Percentiles rank a stretch among this genome's conserved stretches.
These are phyloP conservation scores for Drosophila orena DNA, from an alignment of 1,140 invertebrate genomes.

Conservation along the genomic window DNA sequence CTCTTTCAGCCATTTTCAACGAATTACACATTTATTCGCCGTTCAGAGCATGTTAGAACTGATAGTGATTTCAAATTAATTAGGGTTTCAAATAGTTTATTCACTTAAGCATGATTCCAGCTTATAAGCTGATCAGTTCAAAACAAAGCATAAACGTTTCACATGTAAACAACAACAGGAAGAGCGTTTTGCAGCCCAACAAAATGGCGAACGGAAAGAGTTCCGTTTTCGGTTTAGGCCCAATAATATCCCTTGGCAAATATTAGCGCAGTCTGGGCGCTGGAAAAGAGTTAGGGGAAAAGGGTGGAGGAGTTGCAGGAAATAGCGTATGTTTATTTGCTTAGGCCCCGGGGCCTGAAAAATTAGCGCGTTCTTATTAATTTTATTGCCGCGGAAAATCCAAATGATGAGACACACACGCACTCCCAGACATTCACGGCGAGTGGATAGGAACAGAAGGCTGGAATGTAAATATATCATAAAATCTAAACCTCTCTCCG, in stretches of 20 bases:
- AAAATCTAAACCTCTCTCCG: conserved; percentile 53
- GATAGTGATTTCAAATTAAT: conserved; percentile 26
- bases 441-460: conserved; percentile 41
- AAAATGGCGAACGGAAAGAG: conserved; percentile 60
- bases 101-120: too few relatives aligned
- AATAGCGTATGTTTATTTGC: conserved; percentile 53
- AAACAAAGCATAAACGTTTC: neutral
- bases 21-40: conserved; percentile 51
- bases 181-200: conserved; percentile 1
- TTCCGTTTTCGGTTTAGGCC: conserved; percentile 21
- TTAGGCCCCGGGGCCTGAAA: conserved; percentile 68
- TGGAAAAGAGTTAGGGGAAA: conserved; percentile 30
- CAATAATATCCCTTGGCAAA: conserved; percentile 63
- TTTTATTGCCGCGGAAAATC: conserved; percentile 82
- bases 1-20: conserved; percentile 48
- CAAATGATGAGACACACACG: conserved; percentile 67
- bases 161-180: conserved; percentile 25
- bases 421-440: conserved; percentile 22
- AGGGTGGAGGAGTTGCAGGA: conserved; percentile 56
- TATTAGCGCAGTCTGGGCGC: conserved; percentile 71
- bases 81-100: too few relatives aligned
- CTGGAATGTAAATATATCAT: conserved; percentile 79
- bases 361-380: conserved; percentile 84
- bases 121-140: too few relatives aligned
- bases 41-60: conserved; percentile 43